Conservation (phyloP, 2,797 vertebrate genomes). For the Tokudaia muenninki region DNA sequence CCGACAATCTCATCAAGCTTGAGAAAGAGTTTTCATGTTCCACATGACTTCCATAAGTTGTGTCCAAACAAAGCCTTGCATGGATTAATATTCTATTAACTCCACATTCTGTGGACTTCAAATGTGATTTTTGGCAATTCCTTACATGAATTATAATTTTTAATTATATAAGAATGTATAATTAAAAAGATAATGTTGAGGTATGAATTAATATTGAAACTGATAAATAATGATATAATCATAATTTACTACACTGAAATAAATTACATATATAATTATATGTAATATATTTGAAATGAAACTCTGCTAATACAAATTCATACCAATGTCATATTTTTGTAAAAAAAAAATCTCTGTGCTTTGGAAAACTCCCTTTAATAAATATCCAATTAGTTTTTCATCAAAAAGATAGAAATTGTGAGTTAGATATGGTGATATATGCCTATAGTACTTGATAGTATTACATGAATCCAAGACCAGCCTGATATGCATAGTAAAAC, state of each 20-base stretch:
- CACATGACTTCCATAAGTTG: neutral
- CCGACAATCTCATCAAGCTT: neutral
- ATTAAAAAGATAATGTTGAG: neutral
- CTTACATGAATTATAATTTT: neutral
- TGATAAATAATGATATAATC: neutral
- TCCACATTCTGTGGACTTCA: neutral
- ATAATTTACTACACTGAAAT: neutral
- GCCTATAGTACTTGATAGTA: neutral
- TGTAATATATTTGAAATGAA: constrained; percentile 46
- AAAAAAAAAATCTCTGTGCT: neutral
- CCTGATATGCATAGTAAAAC: neutral
- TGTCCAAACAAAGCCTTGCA: neutral
- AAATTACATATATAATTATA: neutral
- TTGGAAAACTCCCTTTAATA: neutral
- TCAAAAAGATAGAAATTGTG: neutral
- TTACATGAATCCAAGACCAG: neutral
- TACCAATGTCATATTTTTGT: neutral
- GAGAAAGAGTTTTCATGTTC: neutral
- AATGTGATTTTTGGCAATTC: neutral
- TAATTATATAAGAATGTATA: neutral
- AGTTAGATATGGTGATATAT: neutral
- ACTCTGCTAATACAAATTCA: neutral
- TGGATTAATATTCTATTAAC: neutral
- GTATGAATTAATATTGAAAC: neutral
- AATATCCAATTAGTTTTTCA: neutral